Evolutionary conservation across 2,888 invertebrate genomes (phyloP).

Genomic region (Periphyllus acericola): DNA sequence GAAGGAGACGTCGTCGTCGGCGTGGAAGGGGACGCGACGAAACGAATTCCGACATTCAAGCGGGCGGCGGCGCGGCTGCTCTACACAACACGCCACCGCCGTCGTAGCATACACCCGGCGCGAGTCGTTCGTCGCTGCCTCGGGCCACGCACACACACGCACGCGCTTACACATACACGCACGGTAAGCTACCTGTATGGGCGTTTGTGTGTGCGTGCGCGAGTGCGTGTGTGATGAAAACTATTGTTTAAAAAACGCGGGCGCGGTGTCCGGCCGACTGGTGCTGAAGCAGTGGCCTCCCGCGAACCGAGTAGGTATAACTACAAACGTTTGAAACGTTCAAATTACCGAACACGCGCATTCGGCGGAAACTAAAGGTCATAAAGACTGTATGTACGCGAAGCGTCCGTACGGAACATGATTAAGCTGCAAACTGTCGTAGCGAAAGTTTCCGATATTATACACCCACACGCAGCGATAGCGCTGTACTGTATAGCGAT

Average conservation of each 20-base stretch:
- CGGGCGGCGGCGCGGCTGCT: not conserved
- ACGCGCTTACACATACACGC: not conserved
- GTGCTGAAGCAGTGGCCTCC: not conserved
- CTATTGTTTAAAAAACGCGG: constrained; percentile 22
- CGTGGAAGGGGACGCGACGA: not conserved
- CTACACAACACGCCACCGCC: not conserved
- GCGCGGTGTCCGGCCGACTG: constrained; percentile 25
- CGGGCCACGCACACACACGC: not conserved
- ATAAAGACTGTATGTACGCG: not conserved
- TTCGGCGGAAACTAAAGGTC: not conserved
- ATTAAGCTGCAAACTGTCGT: too few species aligned
- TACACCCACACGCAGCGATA: too few species aligned
- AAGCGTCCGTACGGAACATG: too few species aligned
- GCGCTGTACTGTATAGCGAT: too few species aligned
- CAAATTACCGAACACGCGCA: not conserved
- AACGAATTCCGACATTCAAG: constrained; percentile 48
- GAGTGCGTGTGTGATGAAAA: not conserved
- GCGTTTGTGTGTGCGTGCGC: not conserved
- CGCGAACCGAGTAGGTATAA: not conserved
- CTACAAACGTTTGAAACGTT: not conserved
- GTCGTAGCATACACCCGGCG: not conserved
- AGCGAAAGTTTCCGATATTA: too few species aligned
- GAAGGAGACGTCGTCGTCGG: not conserved
- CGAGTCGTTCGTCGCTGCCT: not conserved
- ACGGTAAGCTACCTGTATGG: not conserved